Evolutionary conservation across 2,113 vertebrate genomes (phyloP).

Genomic region (Callopanchax toddi): DNA sequence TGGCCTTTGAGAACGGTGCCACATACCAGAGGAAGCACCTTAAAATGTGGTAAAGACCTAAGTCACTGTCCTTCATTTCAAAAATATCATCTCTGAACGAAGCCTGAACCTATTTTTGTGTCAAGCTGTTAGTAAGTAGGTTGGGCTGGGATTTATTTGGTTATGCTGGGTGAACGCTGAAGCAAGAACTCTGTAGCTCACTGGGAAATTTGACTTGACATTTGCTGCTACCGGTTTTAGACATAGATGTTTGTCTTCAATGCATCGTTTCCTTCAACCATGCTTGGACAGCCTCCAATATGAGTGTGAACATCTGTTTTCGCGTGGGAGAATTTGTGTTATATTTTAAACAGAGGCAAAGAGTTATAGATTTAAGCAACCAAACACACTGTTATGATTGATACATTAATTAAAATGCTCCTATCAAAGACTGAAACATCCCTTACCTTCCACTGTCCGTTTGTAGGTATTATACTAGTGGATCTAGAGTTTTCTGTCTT

Average conservation of each 20-base stretch:
- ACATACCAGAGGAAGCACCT: conserved; percentile 52
- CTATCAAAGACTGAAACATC: conserved; percentile 43
- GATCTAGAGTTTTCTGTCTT: conserved; percentile 38
- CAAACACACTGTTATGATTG: conserved; percentile 43
- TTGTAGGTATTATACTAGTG: conserved; percentile 35
- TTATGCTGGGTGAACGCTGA: conserved; percentile 43
- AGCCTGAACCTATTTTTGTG: conserved; percentile 33
- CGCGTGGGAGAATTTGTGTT: conserved; percentile 22
- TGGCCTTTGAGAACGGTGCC: conserved; percentile 34
- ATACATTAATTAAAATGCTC: conserved; percentile 10
- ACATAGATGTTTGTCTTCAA: conserved; percentile 55
- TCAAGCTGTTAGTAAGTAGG: conserved; percentile 36
- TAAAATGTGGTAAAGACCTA: conserved; percentile 51
- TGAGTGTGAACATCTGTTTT: conserved; percentile 41
- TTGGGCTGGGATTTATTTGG: conserved; percentile 36
- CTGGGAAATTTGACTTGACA: conserved; percentile 63
- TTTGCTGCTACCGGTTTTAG: conserved; percentile 87
- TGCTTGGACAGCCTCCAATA: conserved; percentile 47
- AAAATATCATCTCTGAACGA: conserved; percentile 17
- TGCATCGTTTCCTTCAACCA: conserved; percentile 35
- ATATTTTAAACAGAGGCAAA: conserved; percentile 37
- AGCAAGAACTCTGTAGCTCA: conserved; percentile 56
- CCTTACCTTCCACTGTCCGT: conserved; percentile 25
- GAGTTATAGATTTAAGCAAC: conserved; percentile 42
- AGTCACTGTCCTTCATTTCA: conserved; percentile 59